Evolutionary conservation across 2,113 vertebrate species (phyloP), one percentile per base, ranked within the genome.

Genomic region (Propithecus coquereli): DNA sequence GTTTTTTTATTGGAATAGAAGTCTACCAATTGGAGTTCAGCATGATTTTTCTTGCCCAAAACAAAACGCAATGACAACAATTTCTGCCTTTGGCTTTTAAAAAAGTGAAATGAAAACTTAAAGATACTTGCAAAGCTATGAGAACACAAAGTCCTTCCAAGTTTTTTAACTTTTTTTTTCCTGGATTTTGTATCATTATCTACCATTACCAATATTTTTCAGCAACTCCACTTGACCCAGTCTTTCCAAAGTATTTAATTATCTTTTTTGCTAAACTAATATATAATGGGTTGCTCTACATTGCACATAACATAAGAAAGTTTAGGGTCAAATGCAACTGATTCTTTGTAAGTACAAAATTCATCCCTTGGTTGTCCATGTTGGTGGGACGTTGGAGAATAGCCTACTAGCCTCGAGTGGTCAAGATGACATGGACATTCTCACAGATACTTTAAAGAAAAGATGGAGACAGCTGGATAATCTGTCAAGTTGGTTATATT

Each of bases 351-450:
- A 54, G 14, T 61, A 34, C 17, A 37, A 61, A 71, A 65, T 11
- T 40, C 30, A 71, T 14, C 4, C 3, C 14, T 45, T 76, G 8
- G 11, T 70, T 77, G 47, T 43, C 87, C 61, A 34, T 63, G 16
- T 87, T 5, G 40, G 0, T 10, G 2, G 23, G 1, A 2, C 0
- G 0, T 2, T 63, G 47, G 10, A 73, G 10, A 45, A 14, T 52
- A 73, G 18, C 18, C 57, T 22, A 5, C 37, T 10, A 4, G 6
- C 23, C 20, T 76, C 25, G 59, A 37, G 23, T 93, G 30, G 5
- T 68, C 40, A 37, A 85, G 27, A 40, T 37, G 25, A 3, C 61
- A 40, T 50, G 63, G 18, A 17, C 10, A 40, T 30, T 82, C 23
- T 73, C 73, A 50, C 10, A 47, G 27, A 54, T 27, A 34, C 6